Evolutionary conservation across 2,888 invertebrate species (phyloP).

Genomic region (Meloe dianella): DNA sequence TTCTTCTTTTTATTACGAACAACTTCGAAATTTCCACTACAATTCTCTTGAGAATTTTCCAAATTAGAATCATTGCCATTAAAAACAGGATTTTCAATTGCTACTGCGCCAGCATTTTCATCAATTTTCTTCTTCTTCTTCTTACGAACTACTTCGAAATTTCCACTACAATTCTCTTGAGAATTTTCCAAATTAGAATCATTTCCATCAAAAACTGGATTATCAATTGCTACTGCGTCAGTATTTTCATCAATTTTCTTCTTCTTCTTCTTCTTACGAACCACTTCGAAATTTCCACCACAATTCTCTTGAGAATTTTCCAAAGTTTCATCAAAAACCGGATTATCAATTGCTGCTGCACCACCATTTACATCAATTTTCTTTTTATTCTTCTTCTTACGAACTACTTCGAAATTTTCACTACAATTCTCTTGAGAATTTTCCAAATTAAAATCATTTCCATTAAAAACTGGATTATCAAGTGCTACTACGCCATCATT

Average conservation of each 20-base stretch:
- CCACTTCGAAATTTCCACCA: background rate
- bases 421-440: constrained; percentile 10
- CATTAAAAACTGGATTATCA: constrained; percentile 30
- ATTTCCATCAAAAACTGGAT: constrained; percentile 30
- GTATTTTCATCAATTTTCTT: constrained; percentile 17
- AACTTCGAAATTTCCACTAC: too few relatives aligned
- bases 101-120: too few relatives aligned
- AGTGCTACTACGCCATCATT: constrained; percentile 17
- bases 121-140: constrained; percentile 11
- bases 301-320: background rate
- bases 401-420: background rate
- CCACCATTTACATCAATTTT: constrained; percentile 16
- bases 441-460: constrained; percentile 21
- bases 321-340: constrained; percentile 3
- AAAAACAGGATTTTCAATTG: too few relatives aligned
- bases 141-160: background rate
- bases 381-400: constrained; percentile 31
- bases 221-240: constrained; percentile 30
- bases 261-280: constrained; percentile 27
- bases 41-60: too few relatives aligned
- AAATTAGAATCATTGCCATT: too few relatives aligned
- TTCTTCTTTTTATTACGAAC: constrained; percentile 6
- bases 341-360: constrained; percentile 31
- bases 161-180: background rate
- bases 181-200: background rate